These are phyloP conservation scores for Salarias fasciatus DNA, from an alignment of 2,797 vertebrate species.

Conservation along the genomic window DNA sequence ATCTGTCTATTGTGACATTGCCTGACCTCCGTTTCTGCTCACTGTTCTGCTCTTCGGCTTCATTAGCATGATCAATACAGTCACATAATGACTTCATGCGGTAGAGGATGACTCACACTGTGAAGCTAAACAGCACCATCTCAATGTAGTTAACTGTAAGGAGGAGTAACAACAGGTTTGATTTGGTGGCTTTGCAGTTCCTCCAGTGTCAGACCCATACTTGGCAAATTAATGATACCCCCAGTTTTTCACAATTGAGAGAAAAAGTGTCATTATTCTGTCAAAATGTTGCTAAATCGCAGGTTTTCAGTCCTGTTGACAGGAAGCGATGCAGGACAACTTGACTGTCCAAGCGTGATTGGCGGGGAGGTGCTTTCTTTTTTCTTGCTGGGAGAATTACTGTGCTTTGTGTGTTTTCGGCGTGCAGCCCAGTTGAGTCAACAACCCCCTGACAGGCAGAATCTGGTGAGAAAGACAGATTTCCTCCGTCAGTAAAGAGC, in stretches of 20 bases:
- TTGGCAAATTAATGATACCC: constrained; percentile 3
- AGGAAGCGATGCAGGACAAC: constrained; percentile 25
- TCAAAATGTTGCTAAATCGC: constrained; percentile 21
- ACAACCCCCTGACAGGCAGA: constrained; percentile 41
- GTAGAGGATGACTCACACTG: constrained; percentile 36
- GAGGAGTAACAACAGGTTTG: constrained; percentile 6
- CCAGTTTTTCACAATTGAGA: neutral
- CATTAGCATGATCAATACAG: constrained; percentile 73
- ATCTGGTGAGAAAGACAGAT: constrained; percentile 38
- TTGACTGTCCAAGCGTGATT: constrained; percentile 26
- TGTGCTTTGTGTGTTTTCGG: constrained; percentile 55
- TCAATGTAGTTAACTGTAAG: neutral
- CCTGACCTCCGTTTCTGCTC: constrained; percentile 58
- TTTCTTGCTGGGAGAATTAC: constrained; percentile 31
- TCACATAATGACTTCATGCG: constrained; percentile 53
- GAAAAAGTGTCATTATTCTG: constrained; percentile 20
- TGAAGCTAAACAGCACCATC: constrained; percentile 11
- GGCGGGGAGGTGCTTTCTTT: constrained; percentile 21
- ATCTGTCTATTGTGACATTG: constrained; percentile 58
- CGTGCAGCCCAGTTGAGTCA: constrained; percentile 43
- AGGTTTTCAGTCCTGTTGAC: constrained; percentile 21
- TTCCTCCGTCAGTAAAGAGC: constrained; percentile 39
- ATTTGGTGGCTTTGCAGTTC: neutral
- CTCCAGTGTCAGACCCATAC: neutral
- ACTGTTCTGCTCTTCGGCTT: constrained; percentile 59